These are phyloP conservation scores for Leptopilina clavipes DNA, from an alignment of 1,140 invertebrate species.

Conservation along the genomic window DNA sequence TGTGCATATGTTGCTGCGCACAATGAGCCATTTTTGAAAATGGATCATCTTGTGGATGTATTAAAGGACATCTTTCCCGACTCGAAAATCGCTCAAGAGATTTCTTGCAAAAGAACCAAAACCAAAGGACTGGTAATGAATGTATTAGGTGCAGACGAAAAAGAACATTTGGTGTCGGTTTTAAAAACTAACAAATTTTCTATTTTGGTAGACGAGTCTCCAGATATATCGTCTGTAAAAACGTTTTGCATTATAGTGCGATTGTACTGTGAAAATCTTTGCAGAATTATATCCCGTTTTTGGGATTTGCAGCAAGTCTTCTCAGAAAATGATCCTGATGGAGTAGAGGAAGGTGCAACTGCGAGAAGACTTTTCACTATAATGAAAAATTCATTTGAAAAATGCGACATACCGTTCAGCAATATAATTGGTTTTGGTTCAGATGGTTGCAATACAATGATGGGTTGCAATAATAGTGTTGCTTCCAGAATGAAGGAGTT, in stretches of 20 bases:
- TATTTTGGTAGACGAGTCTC: conserved; percentile 58
- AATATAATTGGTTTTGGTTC: conserved; percentile 68
- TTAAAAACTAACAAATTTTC: conserved; percentile 52
- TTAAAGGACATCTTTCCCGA: conserved; percentile 40
- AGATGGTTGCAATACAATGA: conserved; percentile 67
- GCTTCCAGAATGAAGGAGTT: conserved; percentile 42
- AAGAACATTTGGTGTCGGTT: conserved; percentile 41
- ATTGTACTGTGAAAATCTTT: conserved; percentile 44
- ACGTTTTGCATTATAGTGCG: conserved; percentile 45
- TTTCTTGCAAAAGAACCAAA: conserved; percentile 45
- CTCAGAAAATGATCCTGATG: conserved; percentile 33
- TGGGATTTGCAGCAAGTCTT: conserved; percentile 50
- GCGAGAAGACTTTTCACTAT: conserved; percentile 44
- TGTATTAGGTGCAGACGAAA: conserved; percentile 47
- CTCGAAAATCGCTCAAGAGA: conserved; percentile 40
- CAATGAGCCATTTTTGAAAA: conserved; percentile 39
- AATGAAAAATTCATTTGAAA: conserved; percentile 51
- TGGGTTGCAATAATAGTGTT: conserved; percentile 64
- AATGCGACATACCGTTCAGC: conserved; percentile 54
- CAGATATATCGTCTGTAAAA: conserved; percentile 52
- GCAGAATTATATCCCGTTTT: conserved; percentile 44
- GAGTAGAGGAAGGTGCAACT: conserved; percentile 46
- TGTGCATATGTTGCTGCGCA: conserved; percentile 37
- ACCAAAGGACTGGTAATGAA: conserved; percentile 49
- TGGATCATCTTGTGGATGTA: conserved; percentile 37